Evolutionary conservation across 2,113 vertebrate species (phyloP).

Genomic region (Miniopterus natalensis): DNA sequence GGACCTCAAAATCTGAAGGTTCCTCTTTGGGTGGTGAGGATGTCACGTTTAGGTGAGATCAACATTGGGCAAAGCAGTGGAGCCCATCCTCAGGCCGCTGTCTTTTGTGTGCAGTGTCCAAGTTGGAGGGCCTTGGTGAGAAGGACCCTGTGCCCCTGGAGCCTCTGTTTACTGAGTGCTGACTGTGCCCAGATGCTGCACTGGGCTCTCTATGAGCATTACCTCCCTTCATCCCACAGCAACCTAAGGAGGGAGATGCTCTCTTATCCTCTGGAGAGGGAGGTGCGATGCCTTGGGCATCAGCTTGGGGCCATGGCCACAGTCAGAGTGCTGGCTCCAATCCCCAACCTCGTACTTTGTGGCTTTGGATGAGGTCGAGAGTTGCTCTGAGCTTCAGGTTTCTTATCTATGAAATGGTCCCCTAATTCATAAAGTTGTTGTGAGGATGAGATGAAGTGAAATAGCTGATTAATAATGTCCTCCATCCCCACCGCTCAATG

Average conservation of each 20-base stretch:
- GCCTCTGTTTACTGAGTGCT: too few relatives aligned
- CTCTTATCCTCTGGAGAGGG: neutral
- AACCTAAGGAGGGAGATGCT: neutral
- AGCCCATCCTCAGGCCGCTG: accelerated
- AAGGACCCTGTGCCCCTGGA: neutral
- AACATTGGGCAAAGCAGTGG: neutral
- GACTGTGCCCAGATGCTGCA: accelerated
- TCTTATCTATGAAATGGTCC: neutral
- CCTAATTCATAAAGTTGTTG: neutral
- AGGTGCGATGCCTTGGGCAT: neutral
- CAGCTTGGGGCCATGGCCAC: neutral
- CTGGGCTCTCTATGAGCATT: neutral
- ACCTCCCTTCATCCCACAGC: neutral
- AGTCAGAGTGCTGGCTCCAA: neutral
- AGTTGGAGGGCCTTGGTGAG: neutral
- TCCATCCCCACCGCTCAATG: neutral
- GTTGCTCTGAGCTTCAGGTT: neutral
- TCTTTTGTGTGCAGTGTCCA: neutral
- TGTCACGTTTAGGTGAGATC: neutral
- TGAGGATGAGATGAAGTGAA: neutral
- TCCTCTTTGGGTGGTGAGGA: neutral
- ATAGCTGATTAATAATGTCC: neutral
- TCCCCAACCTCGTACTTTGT: neutral
- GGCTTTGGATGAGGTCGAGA: neutral
- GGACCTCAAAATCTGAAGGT: neutral